These are phyloP conservation scores for Eurytoma adleriae DNA, from an alignment of 2,888 invertebrate genomes.

Conservation along the genomic window DNA sequence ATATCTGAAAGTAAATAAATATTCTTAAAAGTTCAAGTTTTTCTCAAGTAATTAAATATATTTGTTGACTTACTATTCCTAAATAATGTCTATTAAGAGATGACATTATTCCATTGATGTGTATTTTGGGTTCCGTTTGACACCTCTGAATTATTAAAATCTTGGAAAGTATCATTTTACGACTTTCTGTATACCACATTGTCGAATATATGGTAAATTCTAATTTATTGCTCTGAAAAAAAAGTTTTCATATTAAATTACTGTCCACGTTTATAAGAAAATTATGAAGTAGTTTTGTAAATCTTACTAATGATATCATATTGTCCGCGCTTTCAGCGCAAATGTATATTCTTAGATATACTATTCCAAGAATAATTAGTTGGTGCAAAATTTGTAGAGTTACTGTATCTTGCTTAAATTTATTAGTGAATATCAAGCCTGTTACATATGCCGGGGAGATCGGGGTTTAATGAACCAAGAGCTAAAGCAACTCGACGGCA, in stretches of 20 bases:
- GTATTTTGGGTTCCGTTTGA: constrained; percentile 28
- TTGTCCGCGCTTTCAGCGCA: constrained; percentile 35
- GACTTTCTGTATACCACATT: constrained; percentile 14
- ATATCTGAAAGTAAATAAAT: constrained; percentile 24
- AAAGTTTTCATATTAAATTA: background rate
- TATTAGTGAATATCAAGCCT: background rate
- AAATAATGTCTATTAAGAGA: constrained; percentile 31
- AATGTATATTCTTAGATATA: constrained; percentile 16
- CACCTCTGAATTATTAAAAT: constrained; percentile 29
- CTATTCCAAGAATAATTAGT: constrained; percentile 9
- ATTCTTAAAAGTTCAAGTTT: too few relatives aligned
- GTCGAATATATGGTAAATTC: constrained; percentile 13
- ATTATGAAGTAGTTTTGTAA: background rate
- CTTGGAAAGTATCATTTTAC: background rate
- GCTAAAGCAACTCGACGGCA: too few relatives aligned
- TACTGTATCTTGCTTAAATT: constrained; percentile 10
- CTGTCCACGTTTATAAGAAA: too few relatives aligned
- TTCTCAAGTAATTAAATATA: too few relatives aligned
- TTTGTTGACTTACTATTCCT: constrained; percentile 6
- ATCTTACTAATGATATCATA: constrained; percentile 25
- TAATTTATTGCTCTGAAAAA: constrained; percentile 11
- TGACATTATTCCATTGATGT: constrained; percentile 39
- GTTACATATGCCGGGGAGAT: too few relatives aligned
- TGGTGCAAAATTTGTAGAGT: constrained; percentile 15
- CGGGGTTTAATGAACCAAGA: too few relatives aligned